phyloP scores from a whole-genome alignment of 2,797 vertebrate genomes.

The Enteromius unitaeniatus region DNA sequence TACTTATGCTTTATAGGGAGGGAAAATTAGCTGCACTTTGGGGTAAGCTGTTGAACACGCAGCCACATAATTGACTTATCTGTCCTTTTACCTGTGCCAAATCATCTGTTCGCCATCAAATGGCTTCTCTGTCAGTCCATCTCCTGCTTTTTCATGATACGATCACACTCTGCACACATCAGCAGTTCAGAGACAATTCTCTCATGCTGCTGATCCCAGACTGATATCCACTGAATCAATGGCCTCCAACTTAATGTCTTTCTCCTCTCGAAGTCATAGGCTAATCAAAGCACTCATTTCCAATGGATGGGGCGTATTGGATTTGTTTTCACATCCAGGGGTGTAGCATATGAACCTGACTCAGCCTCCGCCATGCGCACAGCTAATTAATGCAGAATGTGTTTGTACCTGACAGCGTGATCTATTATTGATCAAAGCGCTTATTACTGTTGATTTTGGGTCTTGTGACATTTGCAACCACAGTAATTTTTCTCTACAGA shows the following conservation, averaged over 20 bases:
- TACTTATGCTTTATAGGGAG: background rate
- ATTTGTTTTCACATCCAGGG: slow-evolving; percentile 29
- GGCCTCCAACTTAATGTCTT: slow-evolving; percentile 25
- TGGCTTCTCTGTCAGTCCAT: slow-evolving; percentile 12
- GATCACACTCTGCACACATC: slow-evolving; percentile 2
- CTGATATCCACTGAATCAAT: slow-evolving; percentile 2
- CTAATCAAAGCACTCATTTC: slow-evolving; percentile 53
- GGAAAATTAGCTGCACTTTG: background rate
- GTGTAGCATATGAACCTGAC: background rate
- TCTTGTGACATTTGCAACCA: slow-evolving; percentile 64
- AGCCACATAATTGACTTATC: slow-evolving; percentile 10
- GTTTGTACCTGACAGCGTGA: slow-evolving; percentile 61
- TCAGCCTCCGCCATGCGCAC: slow-evolving; percentile 4
- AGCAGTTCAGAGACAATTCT: slow-evolving; percentile 6
- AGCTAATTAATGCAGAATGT: slow-evolving; percentile 60
- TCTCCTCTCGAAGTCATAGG: slow-evolving; percentile 48
- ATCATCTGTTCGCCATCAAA: slow-evolving; percentile 1
- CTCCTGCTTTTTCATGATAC: slow-evolving; percentile 19
- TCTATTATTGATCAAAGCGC: slow-evolving; percentile 65
- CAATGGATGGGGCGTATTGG: slow-evolving; percentile 33
- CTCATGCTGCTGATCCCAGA: slow-evolving; percentile 14
- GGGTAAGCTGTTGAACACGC: background rate
- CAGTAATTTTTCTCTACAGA: slow-evolving; percentile 60
- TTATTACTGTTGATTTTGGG: slow-evolving; percentile 69
- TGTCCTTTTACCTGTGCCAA: slow-evolving; percentile 7